phyloP scores from a whole-genome alignment of 2,888 invertebrate genomes.

The Erebia palarica region DNA sequence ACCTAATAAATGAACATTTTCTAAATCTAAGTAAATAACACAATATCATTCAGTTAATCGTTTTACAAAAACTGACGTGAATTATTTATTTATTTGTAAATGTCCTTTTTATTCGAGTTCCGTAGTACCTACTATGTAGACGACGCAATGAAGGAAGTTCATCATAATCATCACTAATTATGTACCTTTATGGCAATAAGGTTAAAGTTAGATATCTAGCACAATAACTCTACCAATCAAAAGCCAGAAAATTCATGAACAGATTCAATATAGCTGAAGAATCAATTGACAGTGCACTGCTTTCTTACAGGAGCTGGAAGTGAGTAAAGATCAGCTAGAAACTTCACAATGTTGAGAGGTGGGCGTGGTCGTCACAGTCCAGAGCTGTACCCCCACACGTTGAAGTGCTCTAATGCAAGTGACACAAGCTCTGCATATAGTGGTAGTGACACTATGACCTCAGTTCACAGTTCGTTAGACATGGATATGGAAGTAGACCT shows the following conservation, averaged over 20 bases:
- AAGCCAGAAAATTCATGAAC: neutral
- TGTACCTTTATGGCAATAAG: neutral
- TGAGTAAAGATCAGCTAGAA: conserved; percentile 60
- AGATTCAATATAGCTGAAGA: neutral
- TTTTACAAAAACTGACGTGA: neutral
- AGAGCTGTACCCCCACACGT: conserved; percentile 93
- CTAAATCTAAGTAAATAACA: neutral
- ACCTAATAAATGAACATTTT: neutral
- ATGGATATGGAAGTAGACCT: conserved; percentile 93
- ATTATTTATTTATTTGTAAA: neutral
- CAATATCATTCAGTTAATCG: no score
- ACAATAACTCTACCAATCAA: conserved; percentile 17
- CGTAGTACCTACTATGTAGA: conserved; percentile 21
- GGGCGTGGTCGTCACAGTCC: conserved; percentile 85
- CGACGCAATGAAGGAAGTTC: conserved; percentile 33
- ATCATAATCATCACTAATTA: neutral
- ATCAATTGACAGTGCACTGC: conserved; percentile 1
- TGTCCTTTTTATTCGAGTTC: neutral
- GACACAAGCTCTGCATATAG: conserved; percentile 98
- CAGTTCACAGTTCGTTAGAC: conserved; percentile 92
- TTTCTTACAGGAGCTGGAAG: conserved; percentile 69
- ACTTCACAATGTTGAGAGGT: conserved; percentile 82
- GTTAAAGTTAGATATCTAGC: no score
- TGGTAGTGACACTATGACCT: conserved; percentile 97
- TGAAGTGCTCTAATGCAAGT: conserved; percentile 89